Percentiles rank a stretch among this genome's conserved stretches.
Evolutionary conservation across 2,888 invertebrate species (phyloP).

Genomic region (Polietes domitor): DNA sequence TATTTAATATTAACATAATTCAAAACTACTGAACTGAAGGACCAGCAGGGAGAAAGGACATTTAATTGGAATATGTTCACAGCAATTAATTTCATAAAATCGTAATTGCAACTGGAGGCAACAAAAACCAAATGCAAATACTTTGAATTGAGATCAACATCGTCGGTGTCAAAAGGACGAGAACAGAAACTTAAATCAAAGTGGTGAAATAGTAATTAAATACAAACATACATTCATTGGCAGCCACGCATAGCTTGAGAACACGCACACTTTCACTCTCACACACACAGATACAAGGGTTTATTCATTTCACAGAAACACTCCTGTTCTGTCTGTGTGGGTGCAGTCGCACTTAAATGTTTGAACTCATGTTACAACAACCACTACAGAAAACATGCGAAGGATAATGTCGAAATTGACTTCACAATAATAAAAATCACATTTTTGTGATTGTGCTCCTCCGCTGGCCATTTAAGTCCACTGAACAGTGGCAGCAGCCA

Average conservation of each 20-base stretch:
- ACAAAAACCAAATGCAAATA: background rate
- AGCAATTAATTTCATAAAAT: background rate
- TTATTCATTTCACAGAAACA: too few species aligned
- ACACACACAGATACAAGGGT: too few species aligned
- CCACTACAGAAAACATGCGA: background rate
- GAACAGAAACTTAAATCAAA: too few species aligned
- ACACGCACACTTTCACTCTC: too few species aligned
- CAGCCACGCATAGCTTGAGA: too few species aligned
- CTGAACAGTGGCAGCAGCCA: background rate
- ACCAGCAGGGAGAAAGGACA: background rate
- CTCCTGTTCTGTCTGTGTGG: too few species aligned
- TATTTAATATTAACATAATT: background rate
- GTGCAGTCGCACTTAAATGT: too few species aligned
- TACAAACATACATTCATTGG: too few species aligned
- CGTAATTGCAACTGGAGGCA: background rate
- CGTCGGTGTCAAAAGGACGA: background rate
- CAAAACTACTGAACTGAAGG: background rate
- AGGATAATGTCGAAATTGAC: constrained; percentile 6
- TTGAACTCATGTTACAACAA: too few species aligned
- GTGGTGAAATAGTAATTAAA: too few species aligned
- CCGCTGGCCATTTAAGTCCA: background rate
- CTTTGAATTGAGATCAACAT: background rate
- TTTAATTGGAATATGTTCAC: background rate
- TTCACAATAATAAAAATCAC: constrained; percentile 7
- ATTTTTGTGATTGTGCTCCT: background rate